These are phyloP conservation scores for Drosophila willistoni DNA, from an alignment of 1,140 invertebrate species.

Conservation along the genomic window DNA sequence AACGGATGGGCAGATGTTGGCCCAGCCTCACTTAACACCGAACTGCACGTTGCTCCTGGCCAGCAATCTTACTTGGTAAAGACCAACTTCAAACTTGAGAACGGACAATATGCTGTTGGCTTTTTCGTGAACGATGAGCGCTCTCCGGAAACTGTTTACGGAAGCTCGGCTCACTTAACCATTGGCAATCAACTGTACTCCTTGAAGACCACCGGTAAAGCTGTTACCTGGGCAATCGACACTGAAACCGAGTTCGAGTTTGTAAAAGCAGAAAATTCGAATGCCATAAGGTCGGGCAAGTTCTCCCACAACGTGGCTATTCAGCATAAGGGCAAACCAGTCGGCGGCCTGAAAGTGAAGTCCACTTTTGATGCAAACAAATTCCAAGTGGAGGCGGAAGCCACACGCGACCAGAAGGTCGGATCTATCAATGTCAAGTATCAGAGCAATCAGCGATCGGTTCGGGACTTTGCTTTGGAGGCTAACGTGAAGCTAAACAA, in stretches of 20 bases:
- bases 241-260: slow-evolving; percentile 40
- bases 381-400: slow-evolving; percentile 49
- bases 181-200: slow-evolving; percentile 37
- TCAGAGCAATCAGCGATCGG: slow-evolving; percentile 54
- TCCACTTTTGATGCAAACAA: slow-evolving; percentile 48
- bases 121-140: slow-evolving; percentile 68
- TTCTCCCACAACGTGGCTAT: slow-evolving; percentile 41
- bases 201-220: slow-evolving; percentile 49
- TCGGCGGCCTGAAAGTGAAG: slow-evolving; percentile 42
- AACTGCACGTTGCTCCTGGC: slow-evolving; percentile 54
- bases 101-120: slow-evolving; percentile 53
- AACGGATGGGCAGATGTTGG: slow-evolving; percentile 83
- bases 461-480: slow-evolving; percentile 76
- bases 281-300: slow-evolving; percentile 40
- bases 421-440: slow-evolving; percentile 60
- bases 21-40: slow-evolving; percentile 29
- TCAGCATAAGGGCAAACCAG: slow-evolving; percentile 49
- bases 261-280: slow-evolving; percentile 29
- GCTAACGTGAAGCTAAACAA: slow-evolving; percentile 65
- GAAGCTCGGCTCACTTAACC: slow-evolving; percentile 48
- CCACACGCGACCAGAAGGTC: slow-evolving; percentile 48
- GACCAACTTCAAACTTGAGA: slow-evolving; percentile 55
- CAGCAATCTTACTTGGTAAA: slow-evolving; percentile 62
- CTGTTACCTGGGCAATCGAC: slow-evolving; percentile 40
- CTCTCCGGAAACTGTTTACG: slow-evolving; percentile 58